These are phyloP conservation scores for Coelopa frigida DNA, from an alignment of 1,140 invertebrate genomes.

Conservation along the genomic window DNA sequence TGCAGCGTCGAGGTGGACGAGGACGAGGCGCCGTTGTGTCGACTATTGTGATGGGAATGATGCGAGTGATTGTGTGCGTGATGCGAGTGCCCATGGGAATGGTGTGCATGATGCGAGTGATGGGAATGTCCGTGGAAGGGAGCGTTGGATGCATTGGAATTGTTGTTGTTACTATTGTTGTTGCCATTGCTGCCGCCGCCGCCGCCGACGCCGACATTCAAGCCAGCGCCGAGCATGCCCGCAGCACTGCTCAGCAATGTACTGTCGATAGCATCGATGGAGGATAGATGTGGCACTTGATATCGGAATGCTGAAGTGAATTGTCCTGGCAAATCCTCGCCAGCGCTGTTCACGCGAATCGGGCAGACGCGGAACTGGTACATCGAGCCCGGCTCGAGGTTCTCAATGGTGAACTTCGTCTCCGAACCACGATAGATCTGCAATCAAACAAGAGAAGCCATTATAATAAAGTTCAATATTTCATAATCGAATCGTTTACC, in stretches of 20 bases:
- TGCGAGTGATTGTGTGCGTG: slow-evolving; percentile 4
- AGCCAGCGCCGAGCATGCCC: slow-evolving; percentile 23
- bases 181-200: background rate
- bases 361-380: slow-evolving; percentile 68
- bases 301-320: slow-evolving; percentile 54
- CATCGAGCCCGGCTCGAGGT: slow-evolving; percentile 60
- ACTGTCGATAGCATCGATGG: slow-evolving; percentile 22
- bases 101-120: slow-evolving; percentile 5
- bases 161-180: background rate
- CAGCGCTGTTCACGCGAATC: slow-evolving; percentile 53
- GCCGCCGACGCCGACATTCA: slow-evolving; percentile 1
- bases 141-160: background rate
- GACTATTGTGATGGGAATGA: slow-evolving; percentile 27
- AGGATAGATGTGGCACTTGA: slow-evolving; percentile 24
- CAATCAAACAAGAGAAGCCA: slow-evolving; percentile 20
- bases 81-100: slow-evolving; percentile 15
- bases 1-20: slow-evolving; percentile 17
- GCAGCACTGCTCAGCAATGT: slow-evolving; percentile 15
- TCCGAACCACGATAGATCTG: slow-evolving; percentile 66
- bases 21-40: slow-evolving; percentile 20
- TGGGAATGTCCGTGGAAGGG: slow-evolving; percentile 15
- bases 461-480: slow-evolving; percentile 1
- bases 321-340: slow-evolving; percentile 56
- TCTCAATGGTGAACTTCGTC: slow-evolving; percentile 56
- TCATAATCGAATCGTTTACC: slow-evolving; percentile 6